Base-by-base conservation (phyloP, 2,113 vertebrate species). In the Antennarius striatus region DNA sequence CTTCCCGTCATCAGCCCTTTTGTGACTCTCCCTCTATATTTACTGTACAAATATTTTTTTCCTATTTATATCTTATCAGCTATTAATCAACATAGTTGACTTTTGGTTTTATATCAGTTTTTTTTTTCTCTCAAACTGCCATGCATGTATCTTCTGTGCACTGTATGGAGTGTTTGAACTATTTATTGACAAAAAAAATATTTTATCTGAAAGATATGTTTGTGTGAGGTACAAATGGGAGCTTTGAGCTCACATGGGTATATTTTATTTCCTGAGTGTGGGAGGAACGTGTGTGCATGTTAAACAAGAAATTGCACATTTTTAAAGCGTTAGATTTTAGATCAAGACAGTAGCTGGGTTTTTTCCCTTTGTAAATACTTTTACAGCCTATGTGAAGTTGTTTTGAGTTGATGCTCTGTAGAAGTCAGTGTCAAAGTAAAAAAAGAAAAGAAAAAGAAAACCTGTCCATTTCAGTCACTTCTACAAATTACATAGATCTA, bases 291-390 rank as follows among this genome's bases (percentile, higher is more conserved):
- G 90, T 46, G 92, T 89, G 95, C 94, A 96, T 96, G 95, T 95
- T 92, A 91, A 94, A 94, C 84, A 89, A 92, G 81, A 92, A 91
- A 89, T 92, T 94, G 92, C 95, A 95, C 94, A 95, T 93, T 93
- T 91, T 89, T 85, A 88, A 93, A 92, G 92, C 91, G 7, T 92
- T 43, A 43, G 39, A 40, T 95, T 92, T 93, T 91, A 90, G 93
- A 92, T 91, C 75, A 84, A 88, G 73, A 94, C 79, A 64, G 89
- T 96, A 94, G 94, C 88, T 93, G 91, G 92, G 87, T 82, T 76
- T 68, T 68, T 93, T 88, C 93, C 91, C 79, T n/a, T 74, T 98
- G 95, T 97, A 98, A 96, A 98, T 96, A 96, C 89, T 95, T 94
- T 94, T 94, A 93, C 90, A 74, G 76, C 91, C 94, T 94, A 94